Evolutionary conservation across 2,888 invertebrate species (phyloP), one percentile per base, ranked within the genome.

Genomic region (Hirtodrosophila duncani): DNA sequence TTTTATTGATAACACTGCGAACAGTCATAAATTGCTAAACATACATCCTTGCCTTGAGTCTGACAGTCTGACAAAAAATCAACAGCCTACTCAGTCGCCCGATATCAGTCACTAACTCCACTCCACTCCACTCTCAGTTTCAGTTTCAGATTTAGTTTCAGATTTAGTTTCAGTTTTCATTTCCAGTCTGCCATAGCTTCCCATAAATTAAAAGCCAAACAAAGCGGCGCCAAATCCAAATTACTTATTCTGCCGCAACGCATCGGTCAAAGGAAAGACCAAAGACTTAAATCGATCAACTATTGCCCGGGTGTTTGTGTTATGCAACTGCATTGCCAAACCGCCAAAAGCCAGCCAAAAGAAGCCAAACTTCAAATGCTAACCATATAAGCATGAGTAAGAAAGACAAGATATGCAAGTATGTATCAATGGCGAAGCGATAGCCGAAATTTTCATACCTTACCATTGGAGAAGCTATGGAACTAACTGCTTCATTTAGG

Each of bases 21-120:
- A 37, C 37, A 38, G 36, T 4, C 20, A 10, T 9, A 27, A 16
- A 27, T 30, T 20, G 37, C 44, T 20, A 57, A 39, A 14, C 58
- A 42, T 48, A n/a, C 38, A 74, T 74, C 79, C 66, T 67, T 74
- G 63, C 64, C 78, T 78, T 74, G 78, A 74, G 38, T 29, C 29
- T 45, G 48, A 48, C 45, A 43, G 36, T 39, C 13, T 21, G 13
- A 17, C 17, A 26, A 44, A 38, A 27, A 64, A 51, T 51, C 27
- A 34, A 37, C 38, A 39, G 48, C 18, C 37, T 20, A 18, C 29
- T 20, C 46, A 55, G 37, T 33, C 31, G 42, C 36, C 27, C 17
- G 36, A 43, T 33, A 23, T 46, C 27, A 20, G 24, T 49, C 53
- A 63, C 23, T 42, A 56, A 44, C 37, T 57, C 41, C 44, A 56